Evolutionary conservation across 2,113 vertebrate genomes (phyloP).

Genomic region (Colinus virginianus): DNA sequence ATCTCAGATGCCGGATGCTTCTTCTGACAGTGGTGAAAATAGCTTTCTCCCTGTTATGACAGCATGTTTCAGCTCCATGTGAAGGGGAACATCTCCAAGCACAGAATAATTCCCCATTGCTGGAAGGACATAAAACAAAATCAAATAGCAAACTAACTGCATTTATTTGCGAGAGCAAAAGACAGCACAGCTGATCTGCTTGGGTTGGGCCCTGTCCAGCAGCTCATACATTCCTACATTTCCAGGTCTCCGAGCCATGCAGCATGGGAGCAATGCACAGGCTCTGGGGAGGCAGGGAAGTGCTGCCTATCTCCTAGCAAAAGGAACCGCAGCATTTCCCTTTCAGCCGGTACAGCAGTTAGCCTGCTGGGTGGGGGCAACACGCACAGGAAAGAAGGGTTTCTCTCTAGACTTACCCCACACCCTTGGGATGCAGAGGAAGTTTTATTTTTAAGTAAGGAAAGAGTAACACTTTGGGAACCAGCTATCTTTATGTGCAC

Average conservation of each 20-base stretch:
- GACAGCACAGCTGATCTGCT: neutral
- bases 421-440: neutral
- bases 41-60: neutral
- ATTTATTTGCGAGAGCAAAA: neutral
- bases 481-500: neutral
- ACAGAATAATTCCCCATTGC: neutral
- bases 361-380: neutral
- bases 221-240: neutral
- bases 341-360: neutral
- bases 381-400: neutral
- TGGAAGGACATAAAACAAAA: neutral
- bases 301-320: neutral
- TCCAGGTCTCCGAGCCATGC: neutral
- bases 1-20: neutral
- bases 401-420: neutral
- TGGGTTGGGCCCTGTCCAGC: neutral
- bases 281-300: neutral
- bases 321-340: neutral
- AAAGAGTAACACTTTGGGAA: neutral
- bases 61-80: neutral
- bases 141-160: neutral
- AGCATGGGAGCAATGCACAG: accelerated
- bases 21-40: neutral
- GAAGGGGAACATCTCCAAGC: neutral
- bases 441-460: neutral